phyloP scores from a whole-genome alignment of 2,797 vertebrate genomes.

The Oreonectes daqikongensis region DNA sequence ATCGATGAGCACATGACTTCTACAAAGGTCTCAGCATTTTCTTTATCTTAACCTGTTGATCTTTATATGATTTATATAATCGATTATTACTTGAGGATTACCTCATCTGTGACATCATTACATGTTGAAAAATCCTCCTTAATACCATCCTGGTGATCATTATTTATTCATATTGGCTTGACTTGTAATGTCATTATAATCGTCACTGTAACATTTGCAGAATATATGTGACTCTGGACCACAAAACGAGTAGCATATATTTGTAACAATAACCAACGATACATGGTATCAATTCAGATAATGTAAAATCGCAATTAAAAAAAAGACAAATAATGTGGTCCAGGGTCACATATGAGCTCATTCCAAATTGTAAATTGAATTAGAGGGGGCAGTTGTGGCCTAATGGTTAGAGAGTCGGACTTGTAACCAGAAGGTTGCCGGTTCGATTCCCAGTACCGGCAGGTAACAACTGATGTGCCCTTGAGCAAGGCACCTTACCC shows the following conservation, averaged over 20 bases:
- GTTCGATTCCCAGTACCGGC: too few species aligned
- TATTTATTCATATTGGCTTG: conserved; percentile 14
- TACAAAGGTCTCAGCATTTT: not conserved
- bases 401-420: too few species aligned
- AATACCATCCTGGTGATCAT: not conserved
- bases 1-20: not conserved
- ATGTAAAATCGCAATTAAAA: too few species aligned
- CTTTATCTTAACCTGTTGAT: not conserved
- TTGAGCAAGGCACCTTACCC: too few species aligned
- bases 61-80: not conserved
- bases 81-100: conserved; percentile 4
- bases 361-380: not conserved
- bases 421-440: too few species aligned
- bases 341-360: not conserved
- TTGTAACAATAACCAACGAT: too few species aligned
- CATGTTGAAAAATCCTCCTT: not conserved
- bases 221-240: too few species aligned
- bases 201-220: not conserved
- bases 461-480: too few species aligned
- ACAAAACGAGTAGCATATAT: too few species aligned
- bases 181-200: conserved; percentile 1
- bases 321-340: too few species aligned
- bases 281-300: too few species aligned
- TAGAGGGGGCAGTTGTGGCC: too few species aligned
- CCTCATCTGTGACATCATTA: conserved; percentile 4